phyloP scores from a whole-genome alignment of 2,797 vertebrate genomes.

The Megaceryle alcyon region DNA sequence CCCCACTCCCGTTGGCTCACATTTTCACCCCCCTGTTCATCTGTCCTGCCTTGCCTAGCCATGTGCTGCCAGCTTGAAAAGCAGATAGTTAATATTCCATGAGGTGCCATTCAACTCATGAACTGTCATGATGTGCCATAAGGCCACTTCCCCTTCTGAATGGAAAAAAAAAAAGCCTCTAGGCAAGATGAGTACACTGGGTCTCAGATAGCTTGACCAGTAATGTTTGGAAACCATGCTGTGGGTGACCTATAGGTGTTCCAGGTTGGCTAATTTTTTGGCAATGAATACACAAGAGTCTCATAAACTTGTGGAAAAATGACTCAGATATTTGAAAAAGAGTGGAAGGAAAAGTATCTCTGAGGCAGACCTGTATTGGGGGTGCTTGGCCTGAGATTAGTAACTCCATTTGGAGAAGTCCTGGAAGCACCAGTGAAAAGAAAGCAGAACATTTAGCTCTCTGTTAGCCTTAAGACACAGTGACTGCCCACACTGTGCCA shows the following conservation, averaged over 20 bases:
- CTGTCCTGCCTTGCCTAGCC: background rate
- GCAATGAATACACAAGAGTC: conserved; percentile 9
- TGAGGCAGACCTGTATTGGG: background rate
- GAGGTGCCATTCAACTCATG: background rate
- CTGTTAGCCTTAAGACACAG: background rate
- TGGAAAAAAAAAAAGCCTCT: conserved; percentile 2
- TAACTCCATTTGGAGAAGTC: background rate
- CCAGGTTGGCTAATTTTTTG: background rate
- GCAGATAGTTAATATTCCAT: background rate
- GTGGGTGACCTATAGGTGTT: conserved; percentile 22
- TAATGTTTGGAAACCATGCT: background rate
- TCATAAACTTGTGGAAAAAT: conserved; percentile 65
- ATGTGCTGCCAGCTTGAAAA: background rate
- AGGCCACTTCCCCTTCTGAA: background rate
- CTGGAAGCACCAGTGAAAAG: background rate
- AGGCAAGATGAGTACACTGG: background rate
- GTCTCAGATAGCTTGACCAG: background rate
- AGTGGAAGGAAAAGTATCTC: background rate
- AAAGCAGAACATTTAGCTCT: background rate
- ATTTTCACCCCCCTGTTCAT: background rate
- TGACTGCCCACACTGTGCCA: background rate
- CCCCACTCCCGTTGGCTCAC: background rate
- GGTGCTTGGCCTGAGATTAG: background rate
- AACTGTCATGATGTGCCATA: background rate
- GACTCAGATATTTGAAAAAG: conserved; percentile 49